Evolutionary conservation across 2,888 invertebrate species (phyloP).

Genomic region (Myathropa florea): DNA sequence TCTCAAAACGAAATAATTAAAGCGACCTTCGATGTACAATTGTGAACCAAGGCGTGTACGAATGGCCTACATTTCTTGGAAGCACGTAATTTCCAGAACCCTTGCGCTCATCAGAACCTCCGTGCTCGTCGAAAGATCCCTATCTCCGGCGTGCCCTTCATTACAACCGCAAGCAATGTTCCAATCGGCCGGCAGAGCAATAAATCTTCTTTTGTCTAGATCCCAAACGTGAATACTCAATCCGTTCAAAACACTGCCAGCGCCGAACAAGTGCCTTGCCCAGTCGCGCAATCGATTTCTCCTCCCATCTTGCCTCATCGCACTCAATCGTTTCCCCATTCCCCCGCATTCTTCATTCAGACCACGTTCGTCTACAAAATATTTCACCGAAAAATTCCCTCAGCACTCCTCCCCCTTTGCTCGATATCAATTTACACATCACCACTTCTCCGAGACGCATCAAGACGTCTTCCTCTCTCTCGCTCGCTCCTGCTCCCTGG

Average conservation of each 20-base stretch:
- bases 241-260: background rate
- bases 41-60: background rate
- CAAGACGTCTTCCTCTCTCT: too few relatives aligned
- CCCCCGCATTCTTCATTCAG: background rate
- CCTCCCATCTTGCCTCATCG: background rate
- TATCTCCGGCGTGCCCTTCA: background rate
- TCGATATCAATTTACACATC: constrained; percentile 7
- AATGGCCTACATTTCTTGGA: background rate
- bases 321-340: background rate
- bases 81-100: background rate
- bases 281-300: background rate
- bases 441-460: too few relatives aligned
- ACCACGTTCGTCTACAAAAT: constrained; percentile 1
- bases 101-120: background rate
- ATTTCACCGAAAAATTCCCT: background rate
- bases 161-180: background rate
- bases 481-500: background rate
- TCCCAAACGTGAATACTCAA: background rate
- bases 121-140: background rate
- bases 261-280: too few relatives aligned
- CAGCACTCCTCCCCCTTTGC: background rate
- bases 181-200: background rate
- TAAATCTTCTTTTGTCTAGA: background rate
- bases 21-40: too few relatives aligned
- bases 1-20: too few relatives aligned